These are phyloP conservation scores for Strigops habroptila DNA, from an alignment of 2,113 vertebrate genomes.

Conservation along the genomic window DNA sequence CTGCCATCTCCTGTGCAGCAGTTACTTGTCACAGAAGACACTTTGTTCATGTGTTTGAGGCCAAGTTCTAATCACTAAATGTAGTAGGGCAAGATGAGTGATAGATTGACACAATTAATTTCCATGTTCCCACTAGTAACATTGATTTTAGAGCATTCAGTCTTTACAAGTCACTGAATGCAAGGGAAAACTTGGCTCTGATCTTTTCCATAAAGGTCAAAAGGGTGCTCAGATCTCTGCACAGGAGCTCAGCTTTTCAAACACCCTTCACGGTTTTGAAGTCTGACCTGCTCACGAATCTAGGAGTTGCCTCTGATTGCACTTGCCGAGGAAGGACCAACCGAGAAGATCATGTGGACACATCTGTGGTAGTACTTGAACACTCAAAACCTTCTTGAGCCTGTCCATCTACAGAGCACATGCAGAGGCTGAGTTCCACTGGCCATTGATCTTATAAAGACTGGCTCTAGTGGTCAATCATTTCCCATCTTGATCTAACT, in stretches of 20 bases:
- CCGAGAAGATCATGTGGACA: neutral
- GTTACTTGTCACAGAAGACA: constrained; percentile 9
- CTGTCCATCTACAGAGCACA: neutral
- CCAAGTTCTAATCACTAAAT: constrained; percentile 21
- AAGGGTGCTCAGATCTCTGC: neutral
- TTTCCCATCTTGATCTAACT: neutral
- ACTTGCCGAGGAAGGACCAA: neutral
- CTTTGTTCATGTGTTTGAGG: constrained; percentile 18
- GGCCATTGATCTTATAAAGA: neutral
- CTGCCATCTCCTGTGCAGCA: neutral
- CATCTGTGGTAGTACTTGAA: neutral
- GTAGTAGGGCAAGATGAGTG: constrained; percentile 51
- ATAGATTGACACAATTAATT: constrained; percentile 63
- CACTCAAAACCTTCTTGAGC: neutral
- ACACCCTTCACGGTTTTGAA: neutral
- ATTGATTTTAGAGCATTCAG: constrained; percentile 36
- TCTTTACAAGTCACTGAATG: constrained; percentile 21
- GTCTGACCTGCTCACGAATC: neutral
- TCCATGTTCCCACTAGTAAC: constrained; percentile 18
- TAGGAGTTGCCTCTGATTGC: neutral
- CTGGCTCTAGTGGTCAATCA: neutral
- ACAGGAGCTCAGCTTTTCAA: neutral
- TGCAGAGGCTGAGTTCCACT: neutral
- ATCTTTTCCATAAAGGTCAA: constrained; percentile 46
- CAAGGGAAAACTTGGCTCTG: constrained; percentile 42